Percentiles rank a stretch among this genome's conserved stretches.
phyloP scores from a whole-genome alignment of 2,113 vertebrate genomes.

The Hydropotes inermis region DNA sequence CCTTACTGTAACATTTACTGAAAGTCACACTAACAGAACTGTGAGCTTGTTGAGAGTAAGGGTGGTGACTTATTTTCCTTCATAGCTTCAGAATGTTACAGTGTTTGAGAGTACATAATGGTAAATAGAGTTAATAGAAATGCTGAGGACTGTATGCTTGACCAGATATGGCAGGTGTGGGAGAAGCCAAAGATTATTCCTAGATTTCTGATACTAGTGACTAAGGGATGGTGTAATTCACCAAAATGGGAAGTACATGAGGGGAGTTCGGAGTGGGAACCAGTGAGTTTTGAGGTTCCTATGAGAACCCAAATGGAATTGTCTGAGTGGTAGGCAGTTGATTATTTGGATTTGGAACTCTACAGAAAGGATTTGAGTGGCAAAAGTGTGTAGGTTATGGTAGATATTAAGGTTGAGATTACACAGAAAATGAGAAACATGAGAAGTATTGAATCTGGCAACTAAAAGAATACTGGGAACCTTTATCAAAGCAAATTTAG shows the following conservation, averaged over 20 bases:
- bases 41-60: not conserved
- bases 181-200: not conserved
- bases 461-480: not conserved
- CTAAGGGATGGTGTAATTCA: not conserved
- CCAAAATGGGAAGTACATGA: not conserved
- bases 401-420: not conserved
- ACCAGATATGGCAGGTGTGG: not conserved
- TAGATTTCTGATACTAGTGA: not conserved
- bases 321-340: not conserved
- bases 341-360: conserved; percentile 17
- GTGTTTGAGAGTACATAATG: not conserved
- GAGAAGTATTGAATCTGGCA: not conserved
- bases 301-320: not conserved
- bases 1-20: not conserved
- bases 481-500: conserved; percentile 10
- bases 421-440: not conserved
- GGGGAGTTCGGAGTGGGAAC: not conserved
- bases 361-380: conserved; percentile 14
- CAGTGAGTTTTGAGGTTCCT: not conserved
- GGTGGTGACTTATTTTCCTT: not conserved
- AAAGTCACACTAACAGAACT: not conserved
- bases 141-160: not conserved
- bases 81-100: not conserved
- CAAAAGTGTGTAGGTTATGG: not conserved
- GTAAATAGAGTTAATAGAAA: not conserved